These are phyloP conservation scores for Trachelus iudaicus DNA, from an alignment of 2,888 invertebrate genomes.

Conservation along the genomic window DNA sequence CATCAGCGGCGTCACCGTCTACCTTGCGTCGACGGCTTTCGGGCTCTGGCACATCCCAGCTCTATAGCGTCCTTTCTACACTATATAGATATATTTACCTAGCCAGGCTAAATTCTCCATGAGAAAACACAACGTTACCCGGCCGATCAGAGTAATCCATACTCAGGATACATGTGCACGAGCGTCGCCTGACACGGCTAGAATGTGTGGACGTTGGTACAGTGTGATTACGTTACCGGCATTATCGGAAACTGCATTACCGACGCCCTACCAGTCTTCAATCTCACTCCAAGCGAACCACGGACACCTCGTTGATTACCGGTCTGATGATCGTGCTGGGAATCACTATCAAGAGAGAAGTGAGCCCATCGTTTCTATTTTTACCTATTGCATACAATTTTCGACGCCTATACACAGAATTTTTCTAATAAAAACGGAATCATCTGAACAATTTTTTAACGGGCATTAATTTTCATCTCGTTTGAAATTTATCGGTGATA, in stretches of 20 bases:
- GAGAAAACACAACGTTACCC: conserved; percentile 26
- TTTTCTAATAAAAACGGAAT: background rate
- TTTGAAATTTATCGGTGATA: background rate
- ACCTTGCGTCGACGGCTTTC: background rate
- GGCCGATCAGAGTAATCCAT: conserved; percentile 30
- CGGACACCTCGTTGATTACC: background rate
- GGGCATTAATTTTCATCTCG: background rate
- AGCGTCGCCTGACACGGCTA: background rate
- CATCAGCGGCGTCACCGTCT: background rate
- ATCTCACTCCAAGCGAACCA: conserved; percentile 1
- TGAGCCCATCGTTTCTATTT: background rate
- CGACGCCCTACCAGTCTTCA: conserved; percentile 28
- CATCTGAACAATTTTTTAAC: background rate
- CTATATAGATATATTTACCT: background rate
- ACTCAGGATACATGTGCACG: conserved; percentile 27
- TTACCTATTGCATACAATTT: background rate
- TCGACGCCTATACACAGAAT: background rate
- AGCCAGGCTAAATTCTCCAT: background rate
- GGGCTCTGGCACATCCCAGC: background rate
- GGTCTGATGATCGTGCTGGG: background rate
- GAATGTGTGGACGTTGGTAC: conserved; percentile 16
- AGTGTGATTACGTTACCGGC: conserved; percentile 43
- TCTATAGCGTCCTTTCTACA: background rate
- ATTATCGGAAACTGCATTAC: conserved; percentile 58
- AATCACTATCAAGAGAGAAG: background rate